A percentile compares a stretch with the other conserved stretches of the same genome.
Conservation (phyloP, 2,113 vertebrate species). For the Suncus etruscus region DNA sequence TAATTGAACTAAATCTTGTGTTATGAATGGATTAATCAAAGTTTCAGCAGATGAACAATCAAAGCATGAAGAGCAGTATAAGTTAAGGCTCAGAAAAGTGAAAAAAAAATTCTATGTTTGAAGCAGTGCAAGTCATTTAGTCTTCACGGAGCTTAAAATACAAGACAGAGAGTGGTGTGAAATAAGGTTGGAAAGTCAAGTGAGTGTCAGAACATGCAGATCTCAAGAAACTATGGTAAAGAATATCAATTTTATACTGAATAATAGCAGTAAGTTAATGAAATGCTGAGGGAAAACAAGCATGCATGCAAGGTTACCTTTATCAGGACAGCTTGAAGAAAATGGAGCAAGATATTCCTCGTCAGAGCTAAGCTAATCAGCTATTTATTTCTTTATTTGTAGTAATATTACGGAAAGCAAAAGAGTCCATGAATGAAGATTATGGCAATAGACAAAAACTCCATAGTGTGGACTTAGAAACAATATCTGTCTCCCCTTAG, state of each 20-base stretch:
- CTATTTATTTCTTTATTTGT: not conserved
- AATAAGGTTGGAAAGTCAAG: slow-evolving; percentile 8
- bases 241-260: not conserved
- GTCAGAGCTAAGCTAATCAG: not conserved
- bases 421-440: not conserved
- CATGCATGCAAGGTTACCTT: not conserved
- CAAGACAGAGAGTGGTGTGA: not conserved
- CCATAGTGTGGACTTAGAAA: not conserved
- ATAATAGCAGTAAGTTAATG: not conserved
- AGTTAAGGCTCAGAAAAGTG: not conserved
- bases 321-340: slow-evolving; percentile 2
- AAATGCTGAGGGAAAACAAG: not conserved
- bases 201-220: not conserved
- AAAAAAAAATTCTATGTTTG: not conserved
- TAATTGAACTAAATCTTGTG: not conserved
- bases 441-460: slow-evolving; percentile 29
- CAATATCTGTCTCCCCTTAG: not conserved
- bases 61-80: not conserved
- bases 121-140: slow-evolving; percentile 9
- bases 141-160: not conserved
- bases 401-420: not conserved
- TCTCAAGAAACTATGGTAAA: not conserved
- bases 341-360: not conserved
- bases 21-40: slow-evolving; percentile 12
- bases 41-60: not conserved